Percentiles rank a stretch among this genome's conserved stretches.
Conservation (phyloP, 2,797 vertebrate species). For the Falco concolor region DNA sequence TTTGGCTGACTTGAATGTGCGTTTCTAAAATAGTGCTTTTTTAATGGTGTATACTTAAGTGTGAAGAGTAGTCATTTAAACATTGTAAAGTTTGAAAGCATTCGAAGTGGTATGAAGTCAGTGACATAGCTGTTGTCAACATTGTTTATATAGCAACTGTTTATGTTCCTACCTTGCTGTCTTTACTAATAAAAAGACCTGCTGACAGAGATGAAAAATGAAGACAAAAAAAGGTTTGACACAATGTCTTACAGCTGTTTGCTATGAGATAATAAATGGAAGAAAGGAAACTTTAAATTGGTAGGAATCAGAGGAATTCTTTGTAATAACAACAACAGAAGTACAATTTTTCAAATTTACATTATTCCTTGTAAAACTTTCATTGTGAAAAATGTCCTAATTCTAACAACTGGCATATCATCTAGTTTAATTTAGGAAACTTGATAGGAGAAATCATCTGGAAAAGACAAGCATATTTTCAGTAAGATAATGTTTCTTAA, state of each 20-base stretch:
- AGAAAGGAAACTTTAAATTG: background rate
- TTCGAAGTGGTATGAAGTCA: background rate
- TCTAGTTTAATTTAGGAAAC: background rate
- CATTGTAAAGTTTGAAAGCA: background rate
- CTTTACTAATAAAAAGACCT: background rate
- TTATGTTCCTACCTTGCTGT: background rate
- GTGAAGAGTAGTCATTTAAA: background rate
- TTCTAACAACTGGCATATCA: background rate
- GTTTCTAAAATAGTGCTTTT: background rate
- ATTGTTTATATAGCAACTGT: background rate
- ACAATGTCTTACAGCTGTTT: background rate
- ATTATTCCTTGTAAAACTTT: background rate
- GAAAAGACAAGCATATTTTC: background rate
- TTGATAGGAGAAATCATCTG: background rate
- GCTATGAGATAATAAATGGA: background rate
- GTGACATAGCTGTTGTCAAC: background rate
- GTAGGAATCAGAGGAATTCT: background rate
- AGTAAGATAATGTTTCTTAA: background rate
- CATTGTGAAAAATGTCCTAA: background rate
- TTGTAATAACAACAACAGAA: background rate
- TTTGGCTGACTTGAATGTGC: background rate
- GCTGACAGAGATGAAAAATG: background rate
- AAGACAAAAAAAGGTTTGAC: background rate
- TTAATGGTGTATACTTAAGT: background rate
- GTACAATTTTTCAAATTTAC: background rate